phyloP scores from a whole-genome alignment of 2,888 invertebrate species.

The Polymixis flavicincta region DNA sequence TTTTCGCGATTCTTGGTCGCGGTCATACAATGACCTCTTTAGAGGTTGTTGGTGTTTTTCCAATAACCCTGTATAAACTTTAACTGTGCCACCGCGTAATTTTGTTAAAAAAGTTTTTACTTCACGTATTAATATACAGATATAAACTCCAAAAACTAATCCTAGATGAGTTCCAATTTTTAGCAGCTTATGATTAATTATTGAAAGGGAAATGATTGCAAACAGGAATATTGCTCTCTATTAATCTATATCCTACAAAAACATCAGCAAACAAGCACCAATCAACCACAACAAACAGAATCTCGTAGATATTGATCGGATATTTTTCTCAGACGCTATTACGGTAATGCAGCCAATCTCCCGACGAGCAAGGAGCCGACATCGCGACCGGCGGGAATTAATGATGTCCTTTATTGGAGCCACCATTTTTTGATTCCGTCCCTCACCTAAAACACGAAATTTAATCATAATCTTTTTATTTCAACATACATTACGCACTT shows the following conservation, averaged over 20 bases:
- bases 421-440: constrained; percentile 92
- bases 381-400: constrained; percentile 90
- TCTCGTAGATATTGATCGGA: constrained; percentile 82
- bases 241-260: neutral
- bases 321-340: constrained; percentile 83
- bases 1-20: too few relatives aligned
- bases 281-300: constrained; percentile 69
- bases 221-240: neutral
- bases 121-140: too few relatives aligned
- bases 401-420: constrained; percentile 93
- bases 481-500: constrained; percentile 38
- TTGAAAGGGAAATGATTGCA: too few relatives aligned
- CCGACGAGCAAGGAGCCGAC: constrained; percentile 70
- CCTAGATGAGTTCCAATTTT: neutral
- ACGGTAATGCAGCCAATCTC: constrained; percentile 84
- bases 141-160: too few relatives aligned
- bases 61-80: too few relatives aligned
- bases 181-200: neutral
- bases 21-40: too few relatives aligned
- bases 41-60: too few relatives aligned
- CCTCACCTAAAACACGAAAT: constrained; percentile 54
- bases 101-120: too few relatives aligned
- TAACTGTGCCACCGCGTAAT: too few relatives aligned
- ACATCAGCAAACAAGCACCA: constrained; percentile 39
- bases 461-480: neutral